phyloP scores from a whole-genome alignment of 2,797 vertebrate species.

The Sebastes flavidus region DNA sequence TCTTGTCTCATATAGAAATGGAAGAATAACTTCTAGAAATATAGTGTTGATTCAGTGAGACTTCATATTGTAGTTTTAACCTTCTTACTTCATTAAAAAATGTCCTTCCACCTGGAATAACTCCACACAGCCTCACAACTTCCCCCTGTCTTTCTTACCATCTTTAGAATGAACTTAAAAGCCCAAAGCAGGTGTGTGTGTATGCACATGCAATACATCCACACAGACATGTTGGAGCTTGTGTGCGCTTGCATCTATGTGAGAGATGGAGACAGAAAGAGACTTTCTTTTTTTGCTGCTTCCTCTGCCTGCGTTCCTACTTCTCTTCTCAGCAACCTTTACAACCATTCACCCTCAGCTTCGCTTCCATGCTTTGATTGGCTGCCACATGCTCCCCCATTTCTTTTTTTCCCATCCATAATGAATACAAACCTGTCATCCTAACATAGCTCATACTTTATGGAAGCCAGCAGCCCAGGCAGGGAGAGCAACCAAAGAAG shows the following conservation, averaged over 20 bases:
- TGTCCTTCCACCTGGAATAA: background rate
- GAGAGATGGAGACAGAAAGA: slow-evolving; percentile 29
- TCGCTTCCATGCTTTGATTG: slow-evolving; percentile 60
- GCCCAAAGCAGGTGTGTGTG: slow-evolving; percentile 17
- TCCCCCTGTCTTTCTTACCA: background rate
- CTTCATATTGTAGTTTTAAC: background rate
- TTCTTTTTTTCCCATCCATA: slow-evolving; percentile 32
- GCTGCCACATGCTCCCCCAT: slow-evolving; percentile 29
- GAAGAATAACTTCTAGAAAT: background rate
- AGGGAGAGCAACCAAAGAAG: slow-evolving; percentile 69
- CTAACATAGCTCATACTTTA: slow-evolving; percentile 51
- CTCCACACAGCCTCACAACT: background rate
- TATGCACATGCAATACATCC: slow-evolving; percentile 35
- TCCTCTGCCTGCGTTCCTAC: slow-evolving; percentile 38
- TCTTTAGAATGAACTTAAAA: slow-evolving; percentile 12
- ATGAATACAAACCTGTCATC: slow-evolving; percentile 68
- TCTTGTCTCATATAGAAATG: background rate
- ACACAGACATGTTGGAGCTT: slow-evolving; percentile 27
- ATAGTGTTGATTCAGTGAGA: background rate
- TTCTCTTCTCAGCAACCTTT: slow-evolving; percentile 38
- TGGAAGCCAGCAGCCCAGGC: slow-evolving; percentile 57
- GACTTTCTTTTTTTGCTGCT: slow-evolving; percentile 30
- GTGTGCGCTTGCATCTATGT: slow-evolving; percentile 38
- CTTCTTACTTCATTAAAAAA: background rate
- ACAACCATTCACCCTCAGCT: slow-evolving; percentile 49